Base-by-base conservation (phyloP, 2,797 vertebrate species). In the Phoeniculus purpureus region DNA sequence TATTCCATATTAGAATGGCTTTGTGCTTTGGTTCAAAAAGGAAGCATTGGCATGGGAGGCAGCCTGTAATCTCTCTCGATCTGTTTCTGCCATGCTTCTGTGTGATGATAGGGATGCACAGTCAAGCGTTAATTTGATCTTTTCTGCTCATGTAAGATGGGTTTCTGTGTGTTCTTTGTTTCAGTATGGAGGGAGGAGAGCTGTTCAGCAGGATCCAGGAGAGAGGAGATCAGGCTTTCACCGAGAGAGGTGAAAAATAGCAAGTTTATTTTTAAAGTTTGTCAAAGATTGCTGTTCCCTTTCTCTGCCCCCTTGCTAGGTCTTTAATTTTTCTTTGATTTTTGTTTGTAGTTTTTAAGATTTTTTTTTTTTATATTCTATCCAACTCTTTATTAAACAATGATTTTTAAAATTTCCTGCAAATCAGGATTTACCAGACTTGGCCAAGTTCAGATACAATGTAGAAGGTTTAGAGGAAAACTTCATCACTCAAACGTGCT, bases 161-260 rank as follows among this genome's bases (percentile, higher is more conserved):
- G 0, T 0, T 2, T 27, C 19, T 67, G 52, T 95, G 56, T 93
- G 48, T 87, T 89, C 89, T 97, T 71, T 96, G 68, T 97, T 94
- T 80, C 95, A 99, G 99, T 93, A 99, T 99, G 99, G 98, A 99
- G 93, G 99, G 99, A 40, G 99, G 99, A 87, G 99, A 99, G 95
- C 97, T 99, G 86, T 99, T 99, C 89, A 99, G 97, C 96, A 97
- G 99, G 77, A 99, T 99, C 96, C 99, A 99, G 96, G 98, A 98
- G 90, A 98, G 99, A 96, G 99, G 99, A 71, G 99, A 99, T 97
- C 99, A 99, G 93, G 99, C 99, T 83, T 99, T 99, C 97, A 99
- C 99, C 17, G 99, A 99, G 95, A 98, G 98, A 99, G 99, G 99
- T 99, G 96, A 92, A 91, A 76, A 60, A 47, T 32, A 15, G 12